Base-by-base conservation (phyloP, 2,113 vertebrate genomes). In the Anser brachyrhynchus region DNA sequence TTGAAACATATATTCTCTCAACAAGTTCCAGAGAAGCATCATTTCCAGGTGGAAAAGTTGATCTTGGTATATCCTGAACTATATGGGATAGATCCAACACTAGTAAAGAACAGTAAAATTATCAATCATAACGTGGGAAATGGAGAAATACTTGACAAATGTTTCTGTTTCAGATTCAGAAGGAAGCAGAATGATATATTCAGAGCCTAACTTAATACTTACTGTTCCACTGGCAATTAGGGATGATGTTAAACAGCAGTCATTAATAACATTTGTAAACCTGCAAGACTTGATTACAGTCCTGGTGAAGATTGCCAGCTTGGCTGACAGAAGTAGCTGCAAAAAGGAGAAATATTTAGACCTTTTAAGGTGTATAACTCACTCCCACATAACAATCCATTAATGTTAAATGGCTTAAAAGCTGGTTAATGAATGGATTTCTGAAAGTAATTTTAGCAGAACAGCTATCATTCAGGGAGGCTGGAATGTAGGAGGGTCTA, bases 301-400 rank as follows among this genome's bases (percentile, higher is more conserved):
- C 82, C 84, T 90, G 75, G 75, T 95, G 64, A 94, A 72, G 55
- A 88, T 51, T 91, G 87, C 75, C 91, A 95, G 92, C 67, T 90
- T 95, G 93, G 81, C 71, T 92, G 94, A 85, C 71, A 94, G 78
- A 67, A 91, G 55, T 71, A 95, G 67, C 81, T 95, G 67, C 43
- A 91, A 54, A 91, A 92, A 78, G 43, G 49, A 91, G 94, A 96
- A 95, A 89, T 96, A 95, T 96, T 95, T 95, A 91, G 39, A 62
- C 70, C 16, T 96, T 83, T 28, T 66, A 90, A 94, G 73, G 80
- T 92, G 81, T 61, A 94, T 82, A 78, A 81, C 39, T 94, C 0
- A 0, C 83, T 84, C 95, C 76, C 76, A 75, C 54, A 18, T 81
- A 87, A 87, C 54, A 82, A 91, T 92, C 80, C 80, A 84, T 92